Evolutionary conservation across 2,888 invertebrate species (phyloP).

Genomic region (Caenorhabditis panamensis): DNA sequence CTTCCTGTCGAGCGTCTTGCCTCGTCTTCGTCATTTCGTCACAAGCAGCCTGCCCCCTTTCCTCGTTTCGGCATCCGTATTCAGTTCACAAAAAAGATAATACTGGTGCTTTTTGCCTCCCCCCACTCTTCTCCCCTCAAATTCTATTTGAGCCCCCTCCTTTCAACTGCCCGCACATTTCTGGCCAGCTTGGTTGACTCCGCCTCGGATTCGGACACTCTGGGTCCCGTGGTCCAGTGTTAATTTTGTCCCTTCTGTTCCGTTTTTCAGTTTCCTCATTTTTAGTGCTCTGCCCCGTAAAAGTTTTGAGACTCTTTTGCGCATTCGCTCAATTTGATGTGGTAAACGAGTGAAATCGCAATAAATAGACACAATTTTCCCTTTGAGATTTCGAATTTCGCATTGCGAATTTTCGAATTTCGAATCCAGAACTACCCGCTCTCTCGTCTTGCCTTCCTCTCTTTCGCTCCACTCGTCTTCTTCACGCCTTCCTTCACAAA

Average conservation of each 20-base stretch:
- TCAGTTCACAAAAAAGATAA: conserved; percentile 59
- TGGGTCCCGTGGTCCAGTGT: conserved; percentile 6
- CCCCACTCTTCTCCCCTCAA: conserved; percentile 35
- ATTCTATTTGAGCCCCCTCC: conserved; percentile 56
- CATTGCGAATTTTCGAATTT: conserved; percentile 37
- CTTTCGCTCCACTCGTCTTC: conserved; percentile 16
- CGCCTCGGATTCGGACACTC: conserved; percentile 13
- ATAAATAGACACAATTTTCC: conserved; percentile 60
- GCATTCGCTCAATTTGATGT: conserved; percentile 51
- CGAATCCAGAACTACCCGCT: conserved; percentile 42
- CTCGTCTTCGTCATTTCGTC: conserved; percentile 20
- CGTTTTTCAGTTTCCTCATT: background rate
- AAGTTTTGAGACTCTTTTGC: conserved; percentile 4
- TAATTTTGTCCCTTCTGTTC: conserved; percentile 1
- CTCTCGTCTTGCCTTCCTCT: conserved; percentile 3
- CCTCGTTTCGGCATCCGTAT: conserved; percentile 53
- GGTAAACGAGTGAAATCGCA: conserved; percentile 59
- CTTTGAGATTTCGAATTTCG: conserved; percentile 52
- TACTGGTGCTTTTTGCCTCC: conserved; percentile 59
- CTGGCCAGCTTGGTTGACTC: conserved; percentile 37
- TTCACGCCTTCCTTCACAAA: background rate
- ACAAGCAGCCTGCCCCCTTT: conserved; percentile 12
- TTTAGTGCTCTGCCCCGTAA: background rate
- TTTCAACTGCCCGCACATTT: conserved; percentile 57
- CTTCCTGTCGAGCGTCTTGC: conserved; percentile 16